phyloP scores from a whole-genome alignment of 2,888 invertebrate species.

The Apocheima hispidaria region DNA sequence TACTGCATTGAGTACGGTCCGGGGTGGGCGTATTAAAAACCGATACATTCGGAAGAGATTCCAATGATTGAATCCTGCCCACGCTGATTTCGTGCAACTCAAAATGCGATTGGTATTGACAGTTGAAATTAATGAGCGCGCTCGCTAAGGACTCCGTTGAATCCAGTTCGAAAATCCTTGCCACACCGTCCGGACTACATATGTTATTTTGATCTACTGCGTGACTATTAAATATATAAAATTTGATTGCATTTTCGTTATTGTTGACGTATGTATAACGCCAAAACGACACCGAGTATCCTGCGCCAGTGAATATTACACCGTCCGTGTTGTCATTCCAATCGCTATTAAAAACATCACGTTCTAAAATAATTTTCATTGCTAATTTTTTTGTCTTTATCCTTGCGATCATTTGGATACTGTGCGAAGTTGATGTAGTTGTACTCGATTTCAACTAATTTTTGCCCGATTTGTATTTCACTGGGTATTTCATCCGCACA shows the following conservation, averaged over 20 bases:
- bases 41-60: no score
- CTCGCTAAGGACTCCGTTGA: neutral
- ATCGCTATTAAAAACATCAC: neutral
- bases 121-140: neutral
- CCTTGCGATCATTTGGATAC: neutral
- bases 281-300: neutral
- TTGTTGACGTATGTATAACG: neutral
- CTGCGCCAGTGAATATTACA: neutral
- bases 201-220: neutral
- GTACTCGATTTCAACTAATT: neutral
- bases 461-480: neutral
- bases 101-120: no score
- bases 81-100: no score
- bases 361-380: neutral
- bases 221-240: neutral
- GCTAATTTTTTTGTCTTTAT: neutral
- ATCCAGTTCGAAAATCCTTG: neutral
- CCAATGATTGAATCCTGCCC: no score
- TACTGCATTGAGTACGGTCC: neutral
- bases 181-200: neutral
- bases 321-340: neutral
- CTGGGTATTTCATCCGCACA: neutral
- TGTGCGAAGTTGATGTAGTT: neutral
- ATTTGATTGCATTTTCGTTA: neutral
- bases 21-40: neutral